Conservation (phyloP, 2,888 invertebrate species). For the Hypena proboscidalis region DNA sequence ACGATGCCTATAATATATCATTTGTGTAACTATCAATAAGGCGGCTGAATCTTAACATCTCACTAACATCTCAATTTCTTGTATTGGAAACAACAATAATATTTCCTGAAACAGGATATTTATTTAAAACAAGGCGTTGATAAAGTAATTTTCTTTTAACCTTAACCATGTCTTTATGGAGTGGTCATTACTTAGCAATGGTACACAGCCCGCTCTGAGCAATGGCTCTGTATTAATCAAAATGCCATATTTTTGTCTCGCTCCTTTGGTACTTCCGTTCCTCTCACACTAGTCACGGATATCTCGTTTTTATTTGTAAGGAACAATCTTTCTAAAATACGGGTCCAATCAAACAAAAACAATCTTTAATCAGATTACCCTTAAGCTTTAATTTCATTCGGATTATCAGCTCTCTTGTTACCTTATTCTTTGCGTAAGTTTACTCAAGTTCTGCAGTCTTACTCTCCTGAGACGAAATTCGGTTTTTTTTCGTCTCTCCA, state of each 20-base stretch:
- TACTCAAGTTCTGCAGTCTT: slow-evolving; percentile 80
- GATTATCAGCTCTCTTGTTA: slow-evolving; percentile 33
- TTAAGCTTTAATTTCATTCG: slow-evolving; percentile 35
- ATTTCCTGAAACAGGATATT: slow-evolving; percentile 86
- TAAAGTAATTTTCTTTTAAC: slow-evolving; percentile 86
- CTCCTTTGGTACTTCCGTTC: slow-evolving; percentile 65
- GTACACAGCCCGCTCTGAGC: slow-evolving; percentile 85
- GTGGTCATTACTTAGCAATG: slow-evolving; percentile 85
- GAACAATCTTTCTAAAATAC: slow-evolving; percentile 54
- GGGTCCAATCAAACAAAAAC: slow-evolving; percentile 38
- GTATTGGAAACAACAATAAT: slow-evolving; percentile 84
- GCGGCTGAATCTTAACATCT: slow-evolving; percentile 80
- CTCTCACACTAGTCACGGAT: slow-evolving; percentile 76
- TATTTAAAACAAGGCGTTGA: slow-evolving; percentile 86
- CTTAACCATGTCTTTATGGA: slow-evolving; percentile 86
- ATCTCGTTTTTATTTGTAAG: slow-evolving; percentile 70
- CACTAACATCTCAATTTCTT: slow-evolving; percentile 82
- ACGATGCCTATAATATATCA: slow-evolving; percentile 76
- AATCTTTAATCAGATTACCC: slow-evolving; percentile 29
- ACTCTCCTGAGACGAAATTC: slow-evolving; percentile 84
- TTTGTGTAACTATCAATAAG: slow-evolving; percentile 81
- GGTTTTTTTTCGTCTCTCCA: slow-evolving; percentile 80
- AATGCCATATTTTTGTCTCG: slow-evolving; percentile 81
- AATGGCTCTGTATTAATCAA: slow-evolving; percentile 85
- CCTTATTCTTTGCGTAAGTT: slow-evolving; percentile 44